A percentile compares a stretch with the other conserved stretches of the same genome.
These are phyloP conservation scores for Amphiduros pacificus DNA, from an alignment of 2,888 invertebrate genomes.

Conservation along the genomic window DNA sequence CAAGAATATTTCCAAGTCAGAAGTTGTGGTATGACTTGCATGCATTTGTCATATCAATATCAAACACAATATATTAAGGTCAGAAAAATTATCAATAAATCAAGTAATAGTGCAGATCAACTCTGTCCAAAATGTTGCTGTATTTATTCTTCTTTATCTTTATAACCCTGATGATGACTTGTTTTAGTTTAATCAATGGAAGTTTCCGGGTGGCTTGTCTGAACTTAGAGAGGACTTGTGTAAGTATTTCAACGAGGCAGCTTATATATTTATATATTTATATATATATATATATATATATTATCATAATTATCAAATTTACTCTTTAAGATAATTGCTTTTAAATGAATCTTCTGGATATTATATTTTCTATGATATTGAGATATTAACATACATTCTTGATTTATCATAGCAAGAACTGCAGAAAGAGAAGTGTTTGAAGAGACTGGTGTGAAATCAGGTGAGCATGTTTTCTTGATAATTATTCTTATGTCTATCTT, in stretches of 20 bases:
- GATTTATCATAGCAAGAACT: conserved; percentile 34
- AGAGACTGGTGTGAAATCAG: conserved; percentile 52
- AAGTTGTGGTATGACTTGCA: too few relatives aligned
- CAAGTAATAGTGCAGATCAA: too few relatives aligned
- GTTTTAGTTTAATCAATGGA: conserved; percentile 39
- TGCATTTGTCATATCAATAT: too few relatives aligned
- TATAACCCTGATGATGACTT: neutral
- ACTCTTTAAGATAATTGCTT: too few relatives aligned
- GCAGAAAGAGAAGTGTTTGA: conserved; percentile 53
- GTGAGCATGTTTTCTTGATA: conserved; percentile 24
- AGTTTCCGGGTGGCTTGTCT: conserved; percentile 55
- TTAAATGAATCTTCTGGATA: too few relatives aligned
- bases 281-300: too few relatives aligned
- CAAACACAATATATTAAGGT: too few relatives aligned
- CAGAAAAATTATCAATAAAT: too few relatives aligned
- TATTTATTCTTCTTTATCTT: neutral
- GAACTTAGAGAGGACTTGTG: conserved; percentile 54
- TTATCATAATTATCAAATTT: too few relatives aligned
- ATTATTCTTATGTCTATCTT: too few relatives aligned
- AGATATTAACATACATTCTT: neutral
- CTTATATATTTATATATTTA: neutral
- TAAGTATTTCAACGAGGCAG: conserved; percentile 24
- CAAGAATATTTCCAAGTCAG: too few relatives aligned
- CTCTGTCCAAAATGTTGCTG: conserved; percentile 38
- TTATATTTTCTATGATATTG: too few relatives aligned